Percentiles rank a stretch among this genome's conserved stretches.
Conservation (phyloP, 1,140 invertebrate genomes). For the Phocides pigmalion region DNA sequence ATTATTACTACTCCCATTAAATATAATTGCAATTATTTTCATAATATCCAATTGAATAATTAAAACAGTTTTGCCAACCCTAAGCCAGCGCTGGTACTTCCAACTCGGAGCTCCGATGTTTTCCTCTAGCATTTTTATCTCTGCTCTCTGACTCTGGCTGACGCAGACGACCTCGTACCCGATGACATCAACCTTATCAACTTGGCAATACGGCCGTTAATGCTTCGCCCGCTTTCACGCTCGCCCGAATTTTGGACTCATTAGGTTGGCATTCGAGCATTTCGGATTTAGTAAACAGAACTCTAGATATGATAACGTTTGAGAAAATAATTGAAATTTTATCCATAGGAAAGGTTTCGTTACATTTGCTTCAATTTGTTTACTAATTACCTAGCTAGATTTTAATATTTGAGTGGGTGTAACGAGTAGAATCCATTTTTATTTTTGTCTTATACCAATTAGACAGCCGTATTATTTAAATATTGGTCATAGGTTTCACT, state of each 20-base stretch:
- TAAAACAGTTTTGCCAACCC: conserved; percentile 23
- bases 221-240: conserved; percentile 40
- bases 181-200: conserved; percentile 53
- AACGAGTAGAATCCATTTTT: not conserved
- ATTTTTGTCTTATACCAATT: not conserved
- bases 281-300: conserved; percentile 73
- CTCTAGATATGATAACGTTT: conserved; percentile 54
- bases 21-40: too few relatives aligned
- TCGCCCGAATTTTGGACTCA: conserved; percentile 71
- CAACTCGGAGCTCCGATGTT: conserved; percentile 55
- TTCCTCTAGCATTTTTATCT: conserved; percentile 76
- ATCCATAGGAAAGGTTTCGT: not conserved
- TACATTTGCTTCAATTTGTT: conserved; percentile 2
- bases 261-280: conserved; percentile 69
- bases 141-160: conserved; percentile 79
- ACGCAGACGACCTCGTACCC: conserved; percentile 50
- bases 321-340: conserved; percentile 45
- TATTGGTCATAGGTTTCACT: not conserved
- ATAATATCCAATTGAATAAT: too few relatives aligned
- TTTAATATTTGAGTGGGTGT: not conserved
- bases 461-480: not conserved
- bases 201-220: conserved; percentile 42
- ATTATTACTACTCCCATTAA: too few relatives aligned
- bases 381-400: not conserved
- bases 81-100: conserved; percentile 49